Evolutionary conservation across 2,797 vertebrate genomes (phyloP), one percentile per base, ranked within the genome.

Genomic region (Sebastolobus alascanus): DNA sequence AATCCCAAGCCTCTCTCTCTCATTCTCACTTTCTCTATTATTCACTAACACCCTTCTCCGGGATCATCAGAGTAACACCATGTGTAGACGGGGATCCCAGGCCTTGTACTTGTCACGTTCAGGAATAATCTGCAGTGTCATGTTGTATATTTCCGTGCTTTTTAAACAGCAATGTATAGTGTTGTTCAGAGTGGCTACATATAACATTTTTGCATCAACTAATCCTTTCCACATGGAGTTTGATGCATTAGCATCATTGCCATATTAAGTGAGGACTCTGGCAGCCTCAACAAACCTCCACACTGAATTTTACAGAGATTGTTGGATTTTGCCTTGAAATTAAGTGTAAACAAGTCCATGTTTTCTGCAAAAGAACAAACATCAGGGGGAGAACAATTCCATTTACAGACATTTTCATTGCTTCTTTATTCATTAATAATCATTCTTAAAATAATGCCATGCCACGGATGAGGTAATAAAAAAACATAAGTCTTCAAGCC

Each of bases 11-110:
- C 75, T 80, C 68, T 66, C 79, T 69, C 79, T 69, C 73, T 75
- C 59, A 55, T 58, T 68, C 71, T 76, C 80, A 58, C 75, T 66
- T 64, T 66, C 68, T 73, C 52, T 64, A 40, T 80, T 79, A 77
- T 73, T 79, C 73, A 73, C 43, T 60, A 43, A 52, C 73, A 65
- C 35, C 16, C 52, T 43, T 16, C n/a, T 37, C 12, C 4, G 13
- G 38, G 38, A 40, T 79, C 64, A 75, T 83, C 74, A 60, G 74
- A 77, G 80, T 77, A 59, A 79, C 65, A 75, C 43, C 5, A n/a
- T 71, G 52, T 59, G 68, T 63, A 60, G 64, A 77, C 12, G 46
- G 59, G 60, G 58, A 79, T 73, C 43, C 63, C 11, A 61, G 68
- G 37, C 37, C 1, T 9, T 60, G 55, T 29, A 14, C n/a, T 73